Evolutionary conservation across 2,113 vertebrate genomes (phyloP).

Genomic region (Laticauda colubrina): DNA sequence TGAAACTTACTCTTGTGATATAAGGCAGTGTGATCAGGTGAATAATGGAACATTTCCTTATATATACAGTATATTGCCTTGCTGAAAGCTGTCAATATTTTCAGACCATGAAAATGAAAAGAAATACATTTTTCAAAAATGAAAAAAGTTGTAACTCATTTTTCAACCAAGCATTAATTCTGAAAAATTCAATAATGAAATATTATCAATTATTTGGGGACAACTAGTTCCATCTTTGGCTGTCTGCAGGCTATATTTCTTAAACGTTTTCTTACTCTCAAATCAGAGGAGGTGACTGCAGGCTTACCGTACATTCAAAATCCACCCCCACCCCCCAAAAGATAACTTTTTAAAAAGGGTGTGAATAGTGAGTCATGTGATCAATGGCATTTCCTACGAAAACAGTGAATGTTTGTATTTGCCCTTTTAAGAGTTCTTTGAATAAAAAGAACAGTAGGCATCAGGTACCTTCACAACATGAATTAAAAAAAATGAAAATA

Average conservation of each 20-base stretch:
- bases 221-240: background rate
- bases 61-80: conserved; percentile 31
- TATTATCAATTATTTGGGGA: background rate
- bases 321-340: background rate
- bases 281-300: conserved; percentile 10
- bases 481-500: conserved; percentile 38
- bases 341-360: conserved; percentile 19
- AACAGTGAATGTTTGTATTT: conserved; percentile 52
- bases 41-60: conserved; percentile 50
- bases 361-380: conserved; percentile 39
- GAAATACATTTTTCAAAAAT: conserved; percentile 36
- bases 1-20: conserved; percentile 63
- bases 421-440: conserved; percentile 49
- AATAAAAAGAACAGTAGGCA: conserved; percentile 25
- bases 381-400: conserved; percentile 51
- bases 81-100: conserved; percentile 51
- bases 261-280: background rate
- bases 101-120: conserved; percentile 42
- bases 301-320: conserved; percentile 8
- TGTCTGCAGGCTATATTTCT: background rate
- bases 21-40: conserved; percentile 50
- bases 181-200: conserved; percentile 23
- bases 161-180: conserved; percentile 37
- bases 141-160: conserved; percentile 37
- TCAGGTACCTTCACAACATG: conserved; percentile 32